Base-by-base conservation (phyloP, 37 sponge, comb jelly and placozoan species). In the Chondrilla cf. caribensis region DNA sequence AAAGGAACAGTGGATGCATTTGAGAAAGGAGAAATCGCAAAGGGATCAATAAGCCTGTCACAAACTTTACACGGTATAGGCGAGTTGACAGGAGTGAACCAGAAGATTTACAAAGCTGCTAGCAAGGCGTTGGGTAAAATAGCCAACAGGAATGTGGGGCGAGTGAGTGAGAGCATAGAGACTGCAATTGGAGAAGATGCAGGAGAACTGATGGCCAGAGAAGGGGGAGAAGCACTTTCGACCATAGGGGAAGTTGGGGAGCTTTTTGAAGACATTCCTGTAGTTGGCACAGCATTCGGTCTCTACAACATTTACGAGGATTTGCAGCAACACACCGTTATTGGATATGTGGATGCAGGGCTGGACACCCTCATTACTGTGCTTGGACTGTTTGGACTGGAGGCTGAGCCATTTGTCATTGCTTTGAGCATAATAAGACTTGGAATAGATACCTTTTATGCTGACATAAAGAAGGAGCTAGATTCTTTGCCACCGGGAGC, bases 391-490 rank as follows among this genome's bases (percentile, higher is more conserved):
- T 11, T 47, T 47, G 51, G 6, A 14, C 51, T 11, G 6, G 51
- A 47, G 11, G 51, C 51, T 47, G 51, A 47, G 51, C 51, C 51
- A 14, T 11, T 47, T 47, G 51, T 47, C 51, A 47, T 47, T 47
- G 51, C 9, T 6, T 47, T 47, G 11, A 47, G 9, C 11, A 47
- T 47, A 47, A 11, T 47, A 14, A 6, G 51, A 47, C 6, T 47
- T 6, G 11, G 9, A 47, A 47, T 47, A 14, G 51, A 47, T 47
- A 11, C 6, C 51, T 82, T 82, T 44, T 82, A 82, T 31, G 6
- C 4, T 65, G 33, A 37, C 70, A 82, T 82, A 8, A 82, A 51
- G 57, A 66, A 66, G 36, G 82, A 82, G 71, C 54, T 82, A 5
- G 70, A 82, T 25, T 62, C 29, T 2, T 54, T 82, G 2, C 82